Base-by-base conservation (phyloP, 2,888 invertebrate genomes). In the Emmelina monodactyla region DNA sequence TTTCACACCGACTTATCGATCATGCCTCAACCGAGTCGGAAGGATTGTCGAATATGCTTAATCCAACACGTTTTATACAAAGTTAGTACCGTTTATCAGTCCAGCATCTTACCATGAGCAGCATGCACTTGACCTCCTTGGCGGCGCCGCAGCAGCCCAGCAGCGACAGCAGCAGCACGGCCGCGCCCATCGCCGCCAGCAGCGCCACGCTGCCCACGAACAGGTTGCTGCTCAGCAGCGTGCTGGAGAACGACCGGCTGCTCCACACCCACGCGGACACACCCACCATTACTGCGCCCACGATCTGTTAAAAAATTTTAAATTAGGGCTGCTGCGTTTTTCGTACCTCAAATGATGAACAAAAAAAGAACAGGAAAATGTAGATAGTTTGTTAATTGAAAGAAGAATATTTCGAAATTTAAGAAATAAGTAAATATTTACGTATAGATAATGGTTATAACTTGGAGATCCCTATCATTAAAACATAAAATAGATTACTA, bases 61-160 rank as follows among this genome's bases (percentile, higher is more conserved):
- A 19, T 9, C 19, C 19, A 19, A 19, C 5, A 19, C 19, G 6
- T 19, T 19, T 19, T 6, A 19, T 19, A 6, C 5, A 19, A 19
- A 19, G 9, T 6, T 19, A 19, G 9, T 6, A 5, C 9, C 5
- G 9, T 19, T 19, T 9, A 19, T 19, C 19, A n/a, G n/a, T n/a
- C n/a, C n/a, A n/a, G n/a, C n/a, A n/a, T 75, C 86, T 82, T 75
- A 95, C 95, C 80, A 91, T 91, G 37, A 95, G 83, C 32, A 97
- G 85, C 87, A 97, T 89, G 69, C 95, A 96, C 68, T 93, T 91
- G 58, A 95, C 89, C 83, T 97, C 96, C 62, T 90, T 92, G 31
- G 92, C 88, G n/a, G 96, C 94, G 30, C 96, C 97, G 55, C 93
- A 84, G 69, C 95, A 96, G 37, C 97, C 97, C 42, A 97, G 85